These are phyloP conservation scores for Pomatorhinus ruficollis DNA, from an alignment of 2,113 vertebrate species.

Conservation along the genomic window DNA sequence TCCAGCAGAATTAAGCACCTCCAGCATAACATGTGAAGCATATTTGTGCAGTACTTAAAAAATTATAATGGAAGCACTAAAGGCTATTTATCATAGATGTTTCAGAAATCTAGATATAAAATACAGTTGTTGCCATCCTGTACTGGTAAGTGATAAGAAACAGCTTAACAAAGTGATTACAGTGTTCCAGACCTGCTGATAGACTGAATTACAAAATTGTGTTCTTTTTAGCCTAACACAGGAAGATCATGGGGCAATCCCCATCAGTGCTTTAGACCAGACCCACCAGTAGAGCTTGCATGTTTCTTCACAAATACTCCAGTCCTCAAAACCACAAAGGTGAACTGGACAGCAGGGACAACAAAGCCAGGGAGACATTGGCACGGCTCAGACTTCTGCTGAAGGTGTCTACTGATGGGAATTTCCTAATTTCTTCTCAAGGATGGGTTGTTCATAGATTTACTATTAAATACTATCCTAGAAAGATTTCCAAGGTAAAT, in stretches of 20 bases:
- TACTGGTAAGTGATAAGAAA: neutral
- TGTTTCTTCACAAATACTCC: neutral
- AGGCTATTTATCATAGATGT: neutral
- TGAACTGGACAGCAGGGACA: neutral
- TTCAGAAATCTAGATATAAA: neutral
- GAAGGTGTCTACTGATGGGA: neutral
- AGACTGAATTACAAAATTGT: neutral
- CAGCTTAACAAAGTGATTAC: neutral
- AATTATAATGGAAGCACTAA: neutral
- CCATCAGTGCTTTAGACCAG: neutral
- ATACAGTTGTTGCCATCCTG: neutral
- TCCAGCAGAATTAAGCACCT: neutral
- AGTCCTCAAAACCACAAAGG: neutral
- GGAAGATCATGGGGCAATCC: neutral
- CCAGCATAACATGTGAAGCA: neutral
- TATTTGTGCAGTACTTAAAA: neutral
- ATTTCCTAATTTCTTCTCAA: neutral
- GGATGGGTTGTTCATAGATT: neutral
- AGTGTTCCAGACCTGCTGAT: neutral
- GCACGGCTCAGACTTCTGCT: neutral
- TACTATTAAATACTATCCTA: neutral
- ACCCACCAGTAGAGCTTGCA: neutral
- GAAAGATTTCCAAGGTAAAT: neutral
- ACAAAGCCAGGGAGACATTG: accelerated
- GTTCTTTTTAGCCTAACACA: neutral